A percentile compares a stretch with the other conserved stretches of the same genome.
phyloP scores from a whole-genome alignment of 2,113 vertebrate genomes.

The Rattus norvegicus region GRCr8 NC_086024.1:135375001-135375500 shows the following conservation, averaged over 20 bases:
- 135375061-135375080: constrained; percentile 26
- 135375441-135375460: background rate
- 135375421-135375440: background rate
- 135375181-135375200: background rate
- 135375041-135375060: constrained; percentile 16
- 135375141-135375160: background rate
- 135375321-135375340: background rate
- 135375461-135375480: background rate
- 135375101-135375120: background rate
- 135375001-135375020: background rate
- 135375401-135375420: background rate
- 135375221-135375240: background rate
- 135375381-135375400: background rate
- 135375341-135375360: background rate
- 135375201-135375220: background rate
- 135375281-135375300: too few species aligned
- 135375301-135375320: background rate
- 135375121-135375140: background rate
- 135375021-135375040: constrained; percentile 36
- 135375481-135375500: background rate
- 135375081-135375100: background rate
- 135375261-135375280: background rate
- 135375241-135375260: background rate
- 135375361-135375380: background rate
- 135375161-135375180: background rate